phyloP scores from a whole-genome alignment of 1,140 invertebrate genomes.

The Drosophila ohnishii region DNA sequence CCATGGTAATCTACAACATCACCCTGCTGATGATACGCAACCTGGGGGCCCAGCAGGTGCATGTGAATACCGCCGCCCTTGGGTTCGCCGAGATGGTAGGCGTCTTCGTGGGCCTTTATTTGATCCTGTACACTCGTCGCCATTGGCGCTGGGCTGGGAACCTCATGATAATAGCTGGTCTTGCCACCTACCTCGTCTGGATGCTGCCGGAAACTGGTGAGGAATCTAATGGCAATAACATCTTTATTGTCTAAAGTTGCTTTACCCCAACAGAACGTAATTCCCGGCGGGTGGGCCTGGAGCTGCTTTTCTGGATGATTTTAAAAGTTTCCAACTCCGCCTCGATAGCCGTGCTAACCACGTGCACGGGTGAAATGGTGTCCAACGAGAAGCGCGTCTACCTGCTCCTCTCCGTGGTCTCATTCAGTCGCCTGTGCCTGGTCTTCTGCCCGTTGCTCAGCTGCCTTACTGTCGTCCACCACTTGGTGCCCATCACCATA shows the following conservation, averaged over 20 bases:
- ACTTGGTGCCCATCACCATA: constrained; percentile 67
- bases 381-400: constrained; percentile 62
- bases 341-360: constrained; percentile 72
- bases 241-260: accelerated
- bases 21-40: constrained; percentile 82
- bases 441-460: constrained; percentile 62
- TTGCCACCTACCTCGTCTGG: constrained; percentile 72
- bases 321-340: constrained; percentile 74
- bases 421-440: constrained; percentile 67
- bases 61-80: constrained; percentile 81
- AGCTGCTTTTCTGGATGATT: constrained; percentile 72
- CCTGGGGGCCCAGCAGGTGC: constrained; percentile 76
- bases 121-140: constrained; percentile 75
- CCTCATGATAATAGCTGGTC: constrained; percentile 64
- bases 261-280: constrained; percentile 43
- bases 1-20: constrained; percentile 79
- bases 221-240: accelerated
- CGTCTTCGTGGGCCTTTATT: constrained; percentile 76
- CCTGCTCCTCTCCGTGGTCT: constrained; percentile 70
- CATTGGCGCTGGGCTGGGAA: constrained; percentile 77
- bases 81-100: constrained; percentile 82
- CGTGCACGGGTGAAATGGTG: constrained; percentile 77
- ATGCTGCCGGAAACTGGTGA: constrained; percentile 64
- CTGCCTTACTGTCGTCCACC: constrained; percentile 67
- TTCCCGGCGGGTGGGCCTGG: constrained; percentile 61